Conservation (phyloP, 2,797 vertebrate species). For the Podarcis siculus region DNA sequence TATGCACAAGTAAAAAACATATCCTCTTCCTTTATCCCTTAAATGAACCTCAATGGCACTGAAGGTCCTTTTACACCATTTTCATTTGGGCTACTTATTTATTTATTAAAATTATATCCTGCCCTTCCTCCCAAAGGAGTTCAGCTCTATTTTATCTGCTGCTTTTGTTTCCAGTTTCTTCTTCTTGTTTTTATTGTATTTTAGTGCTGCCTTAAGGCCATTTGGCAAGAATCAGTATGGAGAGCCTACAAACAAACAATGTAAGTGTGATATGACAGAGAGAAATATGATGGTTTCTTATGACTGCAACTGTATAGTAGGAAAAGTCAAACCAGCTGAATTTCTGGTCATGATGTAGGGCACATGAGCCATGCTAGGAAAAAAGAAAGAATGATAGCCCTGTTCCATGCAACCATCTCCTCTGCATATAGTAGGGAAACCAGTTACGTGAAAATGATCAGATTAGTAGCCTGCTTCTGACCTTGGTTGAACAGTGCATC, state of each 20-base stretch:
- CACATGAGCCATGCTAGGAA: neutral
- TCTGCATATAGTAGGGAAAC: constrained; percentile 43
- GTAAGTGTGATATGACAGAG: neutral
- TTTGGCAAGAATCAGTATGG: neutral
- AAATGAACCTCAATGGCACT: neutral
- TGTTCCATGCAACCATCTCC: neutral
- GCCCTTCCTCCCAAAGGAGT: no score
- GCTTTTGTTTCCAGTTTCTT: neutral
- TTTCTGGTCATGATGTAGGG: neutral
- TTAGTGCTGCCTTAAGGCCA: neutral
- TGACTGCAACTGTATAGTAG: no score
- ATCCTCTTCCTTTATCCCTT: neutral
- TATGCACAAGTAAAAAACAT: neutral
- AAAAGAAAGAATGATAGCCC: neutral
- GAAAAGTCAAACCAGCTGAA: neutral
- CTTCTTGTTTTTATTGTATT: neutral
- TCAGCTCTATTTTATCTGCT: neutral
- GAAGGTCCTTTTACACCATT: neutral
- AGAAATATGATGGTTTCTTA: neutral
- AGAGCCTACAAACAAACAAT: neutral
- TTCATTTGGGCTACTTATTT: neutral
- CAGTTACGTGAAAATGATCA: constrained; percentile 37
- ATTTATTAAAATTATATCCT: neutral
- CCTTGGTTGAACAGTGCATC: constrained; percentile 42
- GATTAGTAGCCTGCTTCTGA: constrained; percentile 41